These are phyloP conservation scores for Atractosteus spatula DNA, from an alignment of 2,113 vertebrate genomes.

Conservation along the genomic window DNA sequence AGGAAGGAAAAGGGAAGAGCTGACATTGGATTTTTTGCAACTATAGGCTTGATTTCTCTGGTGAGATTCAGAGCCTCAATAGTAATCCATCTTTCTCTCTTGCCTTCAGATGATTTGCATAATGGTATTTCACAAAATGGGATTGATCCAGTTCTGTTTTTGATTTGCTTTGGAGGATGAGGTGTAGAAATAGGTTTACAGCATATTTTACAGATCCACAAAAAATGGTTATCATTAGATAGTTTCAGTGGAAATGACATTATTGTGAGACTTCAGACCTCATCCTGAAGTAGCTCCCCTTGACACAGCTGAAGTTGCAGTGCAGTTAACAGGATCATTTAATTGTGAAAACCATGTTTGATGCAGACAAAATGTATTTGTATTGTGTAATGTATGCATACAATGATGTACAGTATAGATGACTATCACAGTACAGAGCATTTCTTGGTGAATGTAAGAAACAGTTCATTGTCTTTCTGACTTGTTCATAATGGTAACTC, in stretches of 20 bases:
- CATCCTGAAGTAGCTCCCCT: too few relatives aligned
- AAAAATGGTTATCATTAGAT: neutral
- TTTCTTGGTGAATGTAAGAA: too few relatives aligned
- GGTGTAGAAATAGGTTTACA: neutral
- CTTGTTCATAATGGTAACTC: too few relatives aligned
- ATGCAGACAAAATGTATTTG: too few relatives aligned
- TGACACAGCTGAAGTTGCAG: too few relatives aligned
- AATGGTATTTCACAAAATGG: neutral
- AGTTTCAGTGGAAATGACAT: neutral
- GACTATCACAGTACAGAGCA: too few relatives aligned
- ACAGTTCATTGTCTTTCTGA: too few relatives aligned
- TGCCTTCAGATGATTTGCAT: conserved; percentile 1
- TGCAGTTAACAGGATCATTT: too few relatives aligned
- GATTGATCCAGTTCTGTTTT: conserved; percentile 6
- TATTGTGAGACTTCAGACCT: neutral
- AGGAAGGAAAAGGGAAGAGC: conserved; percentile 43
- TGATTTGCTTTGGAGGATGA: neutral
- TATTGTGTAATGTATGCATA: too few relatives aligned
- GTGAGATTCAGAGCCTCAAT: conserved; percentile 32
- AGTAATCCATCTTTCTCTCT: neutral
- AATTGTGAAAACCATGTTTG: too few relatives aligned
- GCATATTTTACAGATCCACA: neutral
- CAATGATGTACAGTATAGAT: too few relatives aligned
- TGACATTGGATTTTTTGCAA: conserved; percentile 34
- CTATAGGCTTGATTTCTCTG: conserved; percentile 37